These are phyloP conservation scores for Peromyscus nudipes DNA, from an alignment of 2,797 vertebrate species.

Conservation along the genomic window DNA sequence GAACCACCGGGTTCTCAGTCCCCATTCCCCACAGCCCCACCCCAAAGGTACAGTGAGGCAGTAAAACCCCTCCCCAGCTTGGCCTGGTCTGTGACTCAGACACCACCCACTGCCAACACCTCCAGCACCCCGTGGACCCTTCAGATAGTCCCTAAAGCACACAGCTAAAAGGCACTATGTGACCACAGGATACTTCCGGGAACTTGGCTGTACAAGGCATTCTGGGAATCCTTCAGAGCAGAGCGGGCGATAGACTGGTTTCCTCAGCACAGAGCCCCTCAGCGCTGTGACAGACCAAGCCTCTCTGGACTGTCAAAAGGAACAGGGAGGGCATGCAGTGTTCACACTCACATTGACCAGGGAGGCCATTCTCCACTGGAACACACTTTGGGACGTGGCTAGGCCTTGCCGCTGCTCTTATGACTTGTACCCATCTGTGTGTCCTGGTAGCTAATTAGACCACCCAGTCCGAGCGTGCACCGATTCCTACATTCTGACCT, in stretches of 20 bases:
- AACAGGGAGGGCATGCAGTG: neutral
- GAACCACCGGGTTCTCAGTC: neutral
- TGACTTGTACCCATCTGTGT: too few relatives aligned
- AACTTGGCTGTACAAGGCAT: neutral
- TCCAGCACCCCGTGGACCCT: neutral
- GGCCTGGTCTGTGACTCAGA: neutral
- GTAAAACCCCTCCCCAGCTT: neutral
- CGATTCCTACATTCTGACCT: neutral
- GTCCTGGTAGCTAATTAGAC: neutral
- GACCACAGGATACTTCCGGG: neutral
- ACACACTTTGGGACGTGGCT: neutral
- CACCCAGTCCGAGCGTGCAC: neutral
- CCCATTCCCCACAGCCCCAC: neutral
- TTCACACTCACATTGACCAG: neutral
- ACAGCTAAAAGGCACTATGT: neutral
- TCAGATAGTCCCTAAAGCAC: fast-evolving
- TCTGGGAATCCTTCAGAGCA: neutral
- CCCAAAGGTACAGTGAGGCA: neutral
- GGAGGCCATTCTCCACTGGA: neutral
- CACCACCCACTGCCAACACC: too few relatives aligned
- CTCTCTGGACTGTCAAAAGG: neutral
- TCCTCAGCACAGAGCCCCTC: neutral
- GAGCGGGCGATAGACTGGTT: neutral
- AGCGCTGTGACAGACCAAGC: neutral
- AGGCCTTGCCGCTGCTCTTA: neutral